Evolutionary conservation across 1,140 invertebrate species (phyloP), one percentile per base, ranked within the genome.

Genomic region (Odontomachus brunneus): DNA sequence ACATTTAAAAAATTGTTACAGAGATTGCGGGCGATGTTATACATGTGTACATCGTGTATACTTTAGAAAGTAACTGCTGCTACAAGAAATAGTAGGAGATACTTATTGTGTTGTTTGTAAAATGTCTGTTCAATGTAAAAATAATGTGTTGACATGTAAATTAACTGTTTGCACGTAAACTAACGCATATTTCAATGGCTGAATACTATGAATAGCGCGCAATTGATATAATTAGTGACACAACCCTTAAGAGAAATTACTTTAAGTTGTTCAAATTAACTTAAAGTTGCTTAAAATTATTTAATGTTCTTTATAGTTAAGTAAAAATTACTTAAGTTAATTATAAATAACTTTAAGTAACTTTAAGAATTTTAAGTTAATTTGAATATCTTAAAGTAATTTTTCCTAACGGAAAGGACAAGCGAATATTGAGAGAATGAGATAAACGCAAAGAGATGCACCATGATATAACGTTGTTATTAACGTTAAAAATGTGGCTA

Each of bases 61-160:
- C 51, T 80, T 80, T 80, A 80, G 75, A 71, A 80, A 80, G 65
- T 33, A n/a, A 24, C 33, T 26, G 75, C 69, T 48, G 75, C 38
- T 29, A 33, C 9, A 67, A 65, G 38, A 73, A 78, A 55, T 69
- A 65, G 69, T 22, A 29, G 65, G 1, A 59, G 33, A 71, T 22
- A 76, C 3, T 44, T 11, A 44, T 80, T 33, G 24, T 29, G n/a
- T 57, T 71, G 38, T 80, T 80, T 80, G 65, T 69, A 26, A n/a
- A 22, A n/a, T 14, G 17, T 69, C 29, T 26, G 33, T 17, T 29
- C 44, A 33, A 69, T 78, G 57, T 80, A 69, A 80, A 80, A 57
- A 80, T 26, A 7, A 19, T 17, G 33, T 17, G 22, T 44, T 44
- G 63, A 78, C 17, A n/a, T n/a, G n/a, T n/a, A n/a, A n/a, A n/a